Percentiles rank a stretch among this genome's conserved stretches.
Evolutionary conservation across 2,113 vertebrate genomes (phyloP).

Genomic region (Paedocypris sp.): DNA sequence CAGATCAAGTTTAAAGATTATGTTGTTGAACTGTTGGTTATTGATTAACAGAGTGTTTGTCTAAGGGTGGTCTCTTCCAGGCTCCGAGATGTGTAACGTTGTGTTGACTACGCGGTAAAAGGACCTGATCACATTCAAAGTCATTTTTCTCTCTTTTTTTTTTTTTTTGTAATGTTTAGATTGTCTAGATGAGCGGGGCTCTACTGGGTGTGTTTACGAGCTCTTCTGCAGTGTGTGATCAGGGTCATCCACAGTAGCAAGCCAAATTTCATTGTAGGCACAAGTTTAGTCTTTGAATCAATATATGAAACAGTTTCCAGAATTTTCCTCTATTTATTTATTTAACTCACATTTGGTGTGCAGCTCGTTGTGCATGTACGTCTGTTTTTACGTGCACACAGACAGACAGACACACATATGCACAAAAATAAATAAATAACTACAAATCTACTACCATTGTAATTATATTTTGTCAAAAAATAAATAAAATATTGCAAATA

Average conservation of each 20-base stretch:
- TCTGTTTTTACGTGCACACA: too few species aligned
- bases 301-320: too few species aligned
- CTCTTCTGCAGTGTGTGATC: constrained; percentile 47
- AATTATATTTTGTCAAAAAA: too few species aligned
- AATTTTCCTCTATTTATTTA: too few species aligned
- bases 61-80: constrained; percentile 13
- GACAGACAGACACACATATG: too few species aligned
- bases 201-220: constrained; percentile 53
- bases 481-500: too few species aligned
- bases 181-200: constrained; percentile 37
- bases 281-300: too few species aligned
- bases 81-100: constrained; percentile 31
- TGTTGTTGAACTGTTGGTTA: constrained; percentile 27
- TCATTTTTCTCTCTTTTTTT: constrained; percentile 52
- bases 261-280: too few species aligned
- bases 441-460: too few species aligned
- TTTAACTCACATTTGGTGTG: too few species aligned
- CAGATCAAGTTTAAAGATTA: background rate
- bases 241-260: constrained; percentile 60
- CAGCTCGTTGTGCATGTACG: too few species aligned
- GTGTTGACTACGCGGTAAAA: constrained; percentile 22
- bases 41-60: constrained; percentile 34
- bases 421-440: too few species aligned
- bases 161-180: constrained; percentile 50
- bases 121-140: constrained; percentile 41